Conservation (phyloP, 2,113 vertebrate species). For the Coracopsis vasa region DNA sequence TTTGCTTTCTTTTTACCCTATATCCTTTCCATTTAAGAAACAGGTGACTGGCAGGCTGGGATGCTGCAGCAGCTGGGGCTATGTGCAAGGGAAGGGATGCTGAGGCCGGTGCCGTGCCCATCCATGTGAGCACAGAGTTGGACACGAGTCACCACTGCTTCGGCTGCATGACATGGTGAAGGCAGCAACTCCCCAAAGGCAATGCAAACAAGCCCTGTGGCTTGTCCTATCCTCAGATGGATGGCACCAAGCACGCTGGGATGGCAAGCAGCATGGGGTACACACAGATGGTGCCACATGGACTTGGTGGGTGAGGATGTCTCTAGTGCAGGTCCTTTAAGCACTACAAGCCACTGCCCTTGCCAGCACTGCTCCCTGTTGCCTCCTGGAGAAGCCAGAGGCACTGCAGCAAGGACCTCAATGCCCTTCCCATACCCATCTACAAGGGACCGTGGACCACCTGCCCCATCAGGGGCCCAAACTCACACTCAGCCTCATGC, state of each 20-base stretch:
- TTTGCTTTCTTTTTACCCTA: too few species aligned
- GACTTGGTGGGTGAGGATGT: not conserved
- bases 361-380: not conserved
- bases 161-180: rapidly evolving
- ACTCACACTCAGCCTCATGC: not conserved
- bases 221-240: not conserved
- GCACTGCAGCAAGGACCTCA: too few species aligned
- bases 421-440: not conserved
- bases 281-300: rapidly evolving
- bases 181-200: not conserved
- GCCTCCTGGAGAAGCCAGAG: not conserved
- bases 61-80: not conserved
- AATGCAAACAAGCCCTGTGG: rapidly evolving
- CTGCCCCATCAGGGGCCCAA: rapidly evolving
- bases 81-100: not conserved
- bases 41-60: not conserved
- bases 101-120: not conserved
- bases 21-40: not conserved
- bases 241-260: not conserved
- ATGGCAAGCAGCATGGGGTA: rapidly evolving
- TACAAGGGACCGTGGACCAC: rapidly evolving
- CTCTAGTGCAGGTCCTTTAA: not conserved
- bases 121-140: rapidly evolving
- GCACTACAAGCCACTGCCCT: not conserved
- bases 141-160: not conserved